Conservation (phyloP, 2,113 vertebrate species). For the Menidia beryllina region DNA sequence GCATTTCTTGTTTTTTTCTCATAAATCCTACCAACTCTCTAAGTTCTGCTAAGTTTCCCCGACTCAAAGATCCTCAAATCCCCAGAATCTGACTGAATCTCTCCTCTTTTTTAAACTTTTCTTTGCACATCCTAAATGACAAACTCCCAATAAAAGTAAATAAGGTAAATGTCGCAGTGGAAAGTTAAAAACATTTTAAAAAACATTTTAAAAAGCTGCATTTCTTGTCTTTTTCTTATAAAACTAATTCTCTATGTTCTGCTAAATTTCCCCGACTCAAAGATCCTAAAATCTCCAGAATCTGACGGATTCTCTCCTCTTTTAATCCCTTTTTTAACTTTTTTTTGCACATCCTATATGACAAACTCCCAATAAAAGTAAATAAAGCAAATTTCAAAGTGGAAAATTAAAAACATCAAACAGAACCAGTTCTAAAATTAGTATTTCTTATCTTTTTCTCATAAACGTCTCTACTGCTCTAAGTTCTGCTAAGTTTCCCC, state of each 20-base stretch:
- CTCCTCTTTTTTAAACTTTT: no score
- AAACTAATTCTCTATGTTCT: slow-evolving; percentile 39
- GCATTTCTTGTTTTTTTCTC: no score
- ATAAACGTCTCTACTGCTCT: slow-evolving; percentile 42
- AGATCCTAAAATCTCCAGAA: slow-evolving; percentile 22
- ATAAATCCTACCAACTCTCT: no score
- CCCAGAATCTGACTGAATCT: no score
- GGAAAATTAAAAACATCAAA: slow-evolving; percentile 56
- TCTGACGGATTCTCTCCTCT: slow-evolving; percentile 16
- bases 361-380: slow-evolving; percentile 26
- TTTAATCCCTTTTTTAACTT: slow-evolving; percentile 42
- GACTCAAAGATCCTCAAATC: no score
- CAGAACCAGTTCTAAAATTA: no score
- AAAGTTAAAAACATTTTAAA: slow-evolving; percentile 48
- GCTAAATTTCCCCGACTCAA: slow-evolving; percentile 31
- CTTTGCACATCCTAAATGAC: no score
- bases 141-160: no score
- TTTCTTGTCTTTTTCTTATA: slow-evolving; percentile 52
- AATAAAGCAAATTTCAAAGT: slow-evolving; percentile 43
- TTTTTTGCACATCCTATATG: slow-evolving; percentile 36
- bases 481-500: slow-evolving; percentile 29
- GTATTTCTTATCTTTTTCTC: slow-evolving; percentile 49
- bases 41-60: no score
- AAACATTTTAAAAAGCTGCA: slow-evolving; percentile 30
- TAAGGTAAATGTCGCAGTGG: no score